Evolutionary conservation across 2,888 invertebrate genomes (phyloP), one percentile per base, ranked within the genome.

Genomic region (Eupeodes latifasciatus): DNA sequence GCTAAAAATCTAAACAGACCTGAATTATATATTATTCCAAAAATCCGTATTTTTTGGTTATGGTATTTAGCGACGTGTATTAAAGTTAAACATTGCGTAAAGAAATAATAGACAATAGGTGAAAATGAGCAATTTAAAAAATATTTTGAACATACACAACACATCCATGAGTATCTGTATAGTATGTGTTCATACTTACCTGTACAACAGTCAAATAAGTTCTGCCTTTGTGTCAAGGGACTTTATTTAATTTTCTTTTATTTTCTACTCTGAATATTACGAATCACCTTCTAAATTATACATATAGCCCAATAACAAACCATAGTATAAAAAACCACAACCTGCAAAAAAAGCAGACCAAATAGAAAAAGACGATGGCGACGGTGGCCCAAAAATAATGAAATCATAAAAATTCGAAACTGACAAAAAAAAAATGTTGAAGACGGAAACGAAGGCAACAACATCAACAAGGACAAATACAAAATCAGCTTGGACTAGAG

Each of bases 351-450:
- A 16, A 66, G 51, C n/a, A 55, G 51, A 57, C 40, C 40, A 53
- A 71, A 51, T 59, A 77, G 27, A 72, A 51, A 62, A 62, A 74
- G 36, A 74, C 64, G 34, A 27, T 6, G 66, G 66, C 44, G 64
- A 51, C n/a, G 49, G 53, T 66, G 51, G 47, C 64, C 61, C 75
- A 80, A 87, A 81, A 53, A 77, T 84, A 88, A 88, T 88, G 81
- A 88, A 88, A 88, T 87, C 87, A 83, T 87, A 88, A 88, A 88
- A 88, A 84, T 53, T 77, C 77, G 67, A 77, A 76, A 72, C 53
- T 47, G 51, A 57, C 44, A 79, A 87, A 80, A 80, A 80, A 80
- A 19, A 87, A 87, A 77, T 66, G 14, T 64, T 72, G 83, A 79
- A 72, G 76, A 82, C 83, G 66, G 66, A 81, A 78, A 72, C 80